These are phyloP conservation scores for Clarias laeviceps DNA, from an alignment of 2,797 vertebrate genomes.

Conservation along the genomic window DNA sequence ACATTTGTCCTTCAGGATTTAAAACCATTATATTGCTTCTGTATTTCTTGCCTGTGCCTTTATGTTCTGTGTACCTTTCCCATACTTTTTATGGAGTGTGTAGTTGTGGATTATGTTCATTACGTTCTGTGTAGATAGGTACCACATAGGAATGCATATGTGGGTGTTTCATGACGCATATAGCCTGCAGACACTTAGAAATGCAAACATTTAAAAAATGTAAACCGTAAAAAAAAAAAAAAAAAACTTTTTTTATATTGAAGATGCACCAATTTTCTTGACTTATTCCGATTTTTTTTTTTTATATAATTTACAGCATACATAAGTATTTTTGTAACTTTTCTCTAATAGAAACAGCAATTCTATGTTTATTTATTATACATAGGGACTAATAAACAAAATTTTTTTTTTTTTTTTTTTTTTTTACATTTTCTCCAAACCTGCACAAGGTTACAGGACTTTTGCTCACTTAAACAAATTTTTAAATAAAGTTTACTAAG, in stretches of 20 bases:
- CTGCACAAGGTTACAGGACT: too few species aligned
- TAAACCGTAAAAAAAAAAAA: background rate
- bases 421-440: too few species aligned
- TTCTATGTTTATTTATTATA: too few species aligned
- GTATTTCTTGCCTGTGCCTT: background rate
- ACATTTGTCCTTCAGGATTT: background rate
- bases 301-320: background rate
- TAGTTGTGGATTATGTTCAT: conserved; percentile 3
- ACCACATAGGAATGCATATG: background rate
- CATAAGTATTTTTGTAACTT: too few species aligned
- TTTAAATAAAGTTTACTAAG: too few species aligned
- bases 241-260: background rate
- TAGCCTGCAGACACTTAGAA: background rate
- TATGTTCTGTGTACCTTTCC: background rate
- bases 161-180: background rate
- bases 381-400: too few species aligned
- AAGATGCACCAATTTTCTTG: too few species aligned
- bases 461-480: too few species aligned
- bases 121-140: background rate
- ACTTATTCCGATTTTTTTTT: too few species aligned
- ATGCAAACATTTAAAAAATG: too few species aligned
- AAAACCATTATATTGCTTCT: background rate
- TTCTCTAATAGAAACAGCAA: too few species aligned
- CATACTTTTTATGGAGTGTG: background rate
- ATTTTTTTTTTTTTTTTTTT: too few species aligned